These are phyloP conservation scores for Eptesicus fuscus DNA, from an alignment of 2,113 vertebrate species.

Conservation along the genomic window DNA sequence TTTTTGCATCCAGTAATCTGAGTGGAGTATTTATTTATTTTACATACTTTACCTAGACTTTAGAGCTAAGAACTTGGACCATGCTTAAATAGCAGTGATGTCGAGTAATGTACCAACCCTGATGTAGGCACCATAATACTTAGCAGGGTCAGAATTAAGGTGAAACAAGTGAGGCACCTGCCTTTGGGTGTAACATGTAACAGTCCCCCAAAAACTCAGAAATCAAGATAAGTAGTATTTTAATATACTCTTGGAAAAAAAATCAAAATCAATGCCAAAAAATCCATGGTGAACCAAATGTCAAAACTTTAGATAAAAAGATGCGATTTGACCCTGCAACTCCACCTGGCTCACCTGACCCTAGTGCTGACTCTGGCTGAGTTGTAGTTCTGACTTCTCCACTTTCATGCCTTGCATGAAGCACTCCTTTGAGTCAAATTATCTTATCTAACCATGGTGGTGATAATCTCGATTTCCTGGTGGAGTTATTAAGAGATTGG, in stretches of 20 bases:
- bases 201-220: background rate
- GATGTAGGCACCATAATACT: background rate
- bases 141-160: background rate
- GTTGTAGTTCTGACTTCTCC: background rate
- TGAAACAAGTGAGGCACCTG: background rate
- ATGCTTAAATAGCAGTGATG: background rate
- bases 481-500: background rate
- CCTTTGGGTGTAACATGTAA: background rate
- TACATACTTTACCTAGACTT: conserved; percentile 1
- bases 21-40: background rate
- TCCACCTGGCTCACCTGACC: background rate
- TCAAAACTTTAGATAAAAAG: background rate
- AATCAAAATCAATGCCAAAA: background rate
- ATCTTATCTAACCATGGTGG: background rate
- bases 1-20: conserved; percentile 30
- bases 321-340: accelerated
- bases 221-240: background rate
- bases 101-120: background rate
- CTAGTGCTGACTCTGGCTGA: too few species aligned
- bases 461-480: background rate
- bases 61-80: background rate
- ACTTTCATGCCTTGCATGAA: background rate
- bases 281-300: background rate
- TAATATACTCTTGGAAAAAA: background rate
- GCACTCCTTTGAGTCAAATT: background rate